Base-by-base conservation (phyloP, 2,113 vertebrate species). In the Pangasianodon hypophthalmus region DNA sequence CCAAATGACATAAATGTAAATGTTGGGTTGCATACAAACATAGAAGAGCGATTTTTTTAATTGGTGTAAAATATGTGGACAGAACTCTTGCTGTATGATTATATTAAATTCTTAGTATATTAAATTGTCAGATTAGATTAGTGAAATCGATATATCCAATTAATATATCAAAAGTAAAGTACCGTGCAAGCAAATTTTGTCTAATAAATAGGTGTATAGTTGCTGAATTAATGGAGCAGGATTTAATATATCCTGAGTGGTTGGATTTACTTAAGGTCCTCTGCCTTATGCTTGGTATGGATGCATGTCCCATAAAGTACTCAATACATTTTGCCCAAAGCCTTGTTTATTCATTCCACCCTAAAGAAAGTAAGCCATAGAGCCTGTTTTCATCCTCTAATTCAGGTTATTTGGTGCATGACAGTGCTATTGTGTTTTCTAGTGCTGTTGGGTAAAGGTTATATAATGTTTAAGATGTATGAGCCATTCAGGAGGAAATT, bases 81-180 rank as follows among this genome's bases (percentile, higher is more conserved):
- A 93, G 82, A 56, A 24, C 73, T 54, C 54, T 50, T 44, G 82
- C 92, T 93, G 80, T 26, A 77, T 56, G 82, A 90, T 92, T 89
- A 92, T 46, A 62, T 29, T n/a, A n/a, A 32, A 67, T 62, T 44
- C 41, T 75, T 26, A 48, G n/a, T 77, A 46, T 77, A 77, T 46
- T 77, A 24, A 26, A 77, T 46, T 77, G 73, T 77, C 73, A 77
- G 9, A 44, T 46, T 41, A 77, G 9, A 44, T 46, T 41, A 73
- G 32, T 73, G 69, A 73, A 48, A 46, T 46, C 21, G 4, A n/a
- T n/a, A 80, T 79, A 29, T 14, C 16, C 32, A 41, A 46, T 79
- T 26, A 13, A 79, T 26, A 48, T 24, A 24, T 24, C 1, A 44
- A 44, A 21, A 75, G 48, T 48, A 26, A 48, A 80, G 10, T n/a